These are phyloP conservation scores for Dorcus parallelipipedus DNA, from an alignment of 2,888 invertebrate genomes.

Conservation along the genomic window DNA sequence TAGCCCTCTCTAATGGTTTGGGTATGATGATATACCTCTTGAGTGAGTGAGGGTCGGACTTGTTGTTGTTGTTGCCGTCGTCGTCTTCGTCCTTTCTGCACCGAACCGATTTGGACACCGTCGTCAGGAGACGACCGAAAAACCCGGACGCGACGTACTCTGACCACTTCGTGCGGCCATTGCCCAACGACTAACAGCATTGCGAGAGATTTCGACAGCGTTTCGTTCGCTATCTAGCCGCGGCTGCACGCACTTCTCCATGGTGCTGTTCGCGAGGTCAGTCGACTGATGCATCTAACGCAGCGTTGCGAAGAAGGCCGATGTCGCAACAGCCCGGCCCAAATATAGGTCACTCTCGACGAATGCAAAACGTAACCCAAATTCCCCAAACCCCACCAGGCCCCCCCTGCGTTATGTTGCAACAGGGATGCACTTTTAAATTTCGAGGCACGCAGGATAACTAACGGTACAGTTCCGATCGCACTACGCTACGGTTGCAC, in stretches of 20 bases:
- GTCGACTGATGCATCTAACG: constrained; percentile 16
- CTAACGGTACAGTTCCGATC: too few relatives aligned
- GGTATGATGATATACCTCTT: not conserved
- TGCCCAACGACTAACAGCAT: constrained; percentile 19
- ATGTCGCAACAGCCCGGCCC: constrained; percentile 10
- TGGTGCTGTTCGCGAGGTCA: constrained; percentile 13
- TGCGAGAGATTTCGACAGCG: constrained; percentile 17
- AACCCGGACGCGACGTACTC: not conserved
- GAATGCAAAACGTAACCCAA: constrained; percentile 39
- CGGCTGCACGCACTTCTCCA: constrained; percentile 12
- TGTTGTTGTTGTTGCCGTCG: too few relatives aligned
- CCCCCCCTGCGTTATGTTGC: not conserved
- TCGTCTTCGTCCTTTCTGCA: too few relatives aligned
- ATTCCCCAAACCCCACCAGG: constrained; percentile 23
- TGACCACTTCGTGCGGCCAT: constrained; percentile 17
- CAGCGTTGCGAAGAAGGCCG: constrained; percentile 8
- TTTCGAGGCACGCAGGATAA: too few relatives aligned
- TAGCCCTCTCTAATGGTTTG: not conserved
- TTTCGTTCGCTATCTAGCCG: constrained; percentile 7
- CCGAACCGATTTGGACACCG: not conserved
- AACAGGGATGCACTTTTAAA: too few relatives aligned
- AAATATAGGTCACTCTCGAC: constrained; percentile 33
- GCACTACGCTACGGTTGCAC: too few relatives aligned
- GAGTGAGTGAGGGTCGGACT: not conserved
- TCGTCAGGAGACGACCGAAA: not conserved